phyloP scores from a whole-genome alignment of 2,888 invertebrate genomes.

The Cantharis lateralis region DNA sequence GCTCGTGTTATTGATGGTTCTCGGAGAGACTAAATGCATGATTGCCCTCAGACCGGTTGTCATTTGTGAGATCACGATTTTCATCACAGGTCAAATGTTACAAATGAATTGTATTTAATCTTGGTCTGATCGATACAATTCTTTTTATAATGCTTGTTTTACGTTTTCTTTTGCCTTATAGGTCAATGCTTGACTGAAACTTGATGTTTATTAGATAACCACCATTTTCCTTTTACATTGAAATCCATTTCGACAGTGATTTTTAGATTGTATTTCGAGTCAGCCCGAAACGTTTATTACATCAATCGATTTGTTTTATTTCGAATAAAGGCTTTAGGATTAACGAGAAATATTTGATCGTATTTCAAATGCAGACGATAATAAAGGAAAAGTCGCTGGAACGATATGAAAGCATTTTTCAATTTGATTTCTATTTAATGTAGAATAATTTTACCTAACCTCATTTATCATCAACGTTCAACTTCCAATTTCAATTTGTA shows the following conservation, averaged over 20 bases:
- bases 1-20: constrained; percentile 28
- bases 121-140: constrained; percentile 20
- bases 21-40: constrained; percentile 26
- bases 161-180: constrained; percentile 12
- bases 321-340: background rate
- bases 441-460: constrained; percentile 10
- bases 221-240: background rate
- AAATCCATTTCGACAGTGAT: background rate
- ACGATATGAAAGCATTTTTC: constrained; percentile 4
- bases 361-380: background rate
- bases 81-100: constrained; percentile 24
- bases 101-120: constrained; percentile 25
- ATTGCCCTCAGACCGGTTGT: constrained; percentile 28
- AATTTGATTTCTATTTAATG: constrained; percentile 4
- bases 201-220: background rate
- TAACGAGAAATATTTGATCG: background rate
- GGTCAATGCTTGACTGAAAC: background rate
- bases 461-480: constrained; percentile 16
- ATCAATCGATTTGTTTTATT: background rate
- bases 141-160: constrained; percentile 13
- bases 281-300: background rate
- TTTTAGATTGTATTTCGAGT: background rate
- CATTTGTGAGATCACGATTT: constrained; percentile 27
- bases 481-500: constrained; percentile 14
- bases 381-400: background rate